phyloP scores from a whole-genome alignment of 2,113 vertebrate species.

The Toxotes jaculatrix region DNA sequence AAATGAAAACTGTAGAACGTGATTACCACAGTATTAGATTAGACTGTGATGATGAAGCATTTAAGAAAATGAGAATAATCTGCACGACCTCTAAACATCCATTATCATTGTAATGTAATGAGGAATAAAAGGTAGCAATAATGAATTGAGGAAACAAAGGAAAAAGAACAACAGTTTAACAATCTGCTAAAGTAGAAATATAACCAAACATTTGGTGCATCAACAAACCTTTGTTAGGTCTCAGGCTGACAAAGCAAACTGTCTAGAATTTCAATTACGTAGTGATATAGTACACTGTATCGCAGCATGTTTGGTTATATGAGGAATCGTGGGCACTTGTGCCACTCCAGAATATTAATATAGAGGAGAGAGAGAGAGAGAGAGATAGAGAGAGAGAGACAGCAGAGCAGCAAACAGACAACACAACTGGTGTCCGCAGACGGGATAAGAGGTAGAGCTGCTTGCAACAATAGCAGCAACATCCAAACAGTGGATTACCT shows the following conservation, averaged over 20 bases:
- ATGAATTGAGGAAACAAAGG: background rate
- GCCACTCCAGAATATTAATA: background rate
- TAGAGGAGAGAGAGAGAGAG: conserved; percentile 30
- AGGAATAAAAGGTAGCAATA: background rate
- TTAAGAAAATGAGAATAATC: background rate
- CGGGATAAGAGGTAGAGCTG: background rate
- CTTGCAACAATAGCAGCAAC: conserved; percentile 35
- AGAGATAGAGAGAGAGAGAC: conserved; percentile 10
- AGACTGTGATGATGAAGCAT: background rate
- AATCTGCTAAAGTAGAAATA: background rate
- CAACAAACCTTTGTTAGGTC: conserved; percentile 11
- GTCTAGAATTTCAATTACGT: conserved; percentile 44
- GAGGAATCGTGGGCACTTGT: conserved; percentile 25
- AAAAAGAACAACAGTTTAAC: background rate
- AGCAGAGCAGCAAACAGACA: conserved; percentile 13
- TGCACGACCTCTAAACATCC: background rate
- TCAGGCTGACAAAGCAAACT: conserved; percentile 6
- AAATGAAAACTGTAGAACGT: background rate
- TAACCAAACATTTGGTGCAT: background rate
- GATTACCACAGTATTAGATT: background rate
- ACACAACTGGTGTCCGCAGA: conserved; percentile 47
- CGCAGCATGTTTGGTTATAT: conserved; percentile 47
- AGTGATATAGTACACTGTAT: conserved; percentile 55
- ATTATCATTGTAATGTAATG: background rate
- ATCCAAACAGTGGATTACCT: background rate